Base-by-base conservation (phyloP, 35 echinoderm and acorn worm species). In the Hemicentrotus pulcherrimus region DNA sequence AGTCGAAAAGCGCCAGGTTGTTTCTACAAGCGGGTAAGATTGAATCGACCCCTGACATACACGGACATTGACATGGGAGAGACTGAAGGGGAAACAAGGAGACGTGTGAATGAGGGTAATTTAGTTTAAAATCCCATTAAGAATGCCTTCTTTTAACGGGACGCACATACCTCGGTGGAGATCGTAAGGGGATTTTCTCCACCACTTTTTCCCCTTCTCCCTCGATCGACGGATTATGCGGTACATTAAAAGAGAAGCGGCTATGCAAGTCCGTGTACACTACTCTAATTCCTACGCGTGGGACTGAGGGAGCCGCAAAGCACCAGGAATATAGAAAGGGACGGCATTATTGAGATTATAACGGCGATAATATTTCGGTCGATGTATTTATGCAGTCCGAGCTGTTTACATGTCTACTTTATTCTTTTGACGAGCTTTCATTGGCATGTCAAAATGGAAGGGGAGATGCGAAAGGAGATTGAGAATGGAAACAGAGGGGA, bases 71-170 rank as follows among this genome's bases (percentile, higher is more conserved):
- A 93, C 91, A 93, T 93, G 45, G 18, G 88, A 33, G 24, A 33
- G 86, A 86, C 4, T 86, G 86, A 90, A 45, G 33, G 32, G 88
- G n/a, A 90, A 90, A 88, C 30, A 90, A 32, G 88, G 88, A 90
- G 88, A 90, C 19, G 28, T 93, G 28, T 93, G 91, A 93, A 93
- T 93, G 91, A 31, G 91, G 48, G 91, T 93, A 93, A 93, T 93
- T 93, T 93, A 93, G 91, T 93, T 93, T 93, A 93, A 93, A 93
- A 93, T 93, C 91, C 91, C 91, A 58, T 93, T 93, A 93, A 93
- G 48, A 28, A 33, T 31, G 18, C 32, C 35, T 30, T 47, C 32
- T 90, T 41, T 90, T 32, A 90, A 90, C 88, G 33, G 24, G 88
- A 90, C 31, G 88, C 88, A 90, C 88, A 90, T 47, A 90, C 88